phyloP scores from a whole-genome alignment of 1,140 invertebrate genomes.

The Anagrus nilaparvatae region DNA sequence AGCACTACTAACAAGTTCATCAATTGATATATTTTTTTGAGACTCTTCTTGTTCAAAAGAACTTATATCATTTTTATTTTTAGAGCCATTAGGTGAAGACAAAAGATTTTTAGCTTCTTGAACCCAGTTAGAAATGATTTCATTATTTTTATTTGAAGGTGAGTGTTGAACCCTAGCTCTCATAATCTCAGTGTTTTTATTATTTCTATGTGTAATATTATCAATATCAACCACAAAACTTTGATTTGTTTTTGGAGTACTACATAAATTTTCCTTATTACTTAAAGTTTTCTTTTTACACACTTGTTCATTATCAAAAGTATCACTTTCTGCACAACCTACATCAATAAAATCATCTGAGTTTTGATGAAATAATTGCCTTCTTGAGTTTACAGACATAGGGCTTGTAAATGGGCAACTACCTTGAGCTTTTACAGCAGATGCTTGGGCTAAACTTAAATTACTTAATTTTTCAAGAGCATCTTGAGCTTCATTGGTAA shows the following conservation, averaged over 20 bases:
- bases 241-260: background rate
- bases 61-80: no score
- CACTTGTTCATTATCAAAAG: background rate
- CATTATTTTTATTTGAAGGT: no score
- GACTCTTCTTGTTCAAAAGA: no score
- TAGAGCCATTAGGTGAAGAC: no score
- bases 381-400: constrained; percentile 1
- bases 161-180: no score
- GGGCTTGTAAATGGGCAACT: background rate
- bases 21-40: no score
- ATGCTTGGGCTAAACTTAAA: constrained; percentile 7
- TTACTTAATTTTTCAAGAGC: constrained; percentile 6
- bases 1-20: no score
- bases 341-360: constrained; percentile 9
- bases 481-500: background rate
- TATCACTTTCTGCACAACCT: background rate
- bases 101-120: no score
- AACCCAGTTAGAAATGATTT: no score
- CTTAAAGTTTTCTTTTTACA: background rate
- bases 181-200: background rate
- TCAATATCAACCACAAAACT: background rate
- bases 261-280: background rate
- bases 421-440: constrained; percentile 1
- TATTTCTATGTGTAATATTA: background rate
- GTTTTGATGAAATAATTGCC: constrained; percentile 9